Conservation (phyloP, 2,113 vertebrate species). For the Cisticola juncidis region DNA sequence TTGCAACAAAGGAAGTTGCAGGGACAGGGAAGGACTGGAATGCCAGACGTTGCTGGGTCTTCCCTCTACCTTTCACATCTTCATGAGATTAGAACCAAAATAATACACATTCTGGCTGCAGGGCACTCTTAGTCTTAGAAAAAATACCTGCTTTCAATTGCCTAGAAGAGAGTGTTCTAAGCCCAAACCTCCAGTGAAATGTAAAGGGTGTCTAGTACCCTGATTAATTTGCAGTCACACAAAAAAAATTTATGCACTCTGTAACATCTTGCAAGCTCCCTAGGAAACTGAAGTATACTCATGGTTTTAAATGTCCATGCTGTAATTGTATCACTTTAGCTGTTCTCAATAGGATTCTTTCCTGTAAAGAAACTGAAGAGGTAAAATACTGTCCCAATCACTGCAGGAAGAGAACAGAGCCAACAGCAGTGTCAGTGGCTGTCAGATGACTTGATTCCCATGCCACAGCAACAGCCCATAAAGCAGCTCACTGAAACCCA, state of each 20-base stretch:
- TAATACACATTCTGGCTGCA: background rate
- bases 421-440: background rate
- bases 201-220: background rate
- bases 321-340: background rate
- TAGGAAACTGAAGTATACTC: background rate
- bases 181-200: background rate
- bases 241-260: fast-evolving
- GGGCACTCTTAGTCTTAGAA: background rate
- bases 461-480: background rate
- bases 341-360: slow-evolving; percentile 1
- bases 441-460: background rate
- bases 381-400: background rate
- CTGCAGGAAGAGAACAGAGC: background rate
- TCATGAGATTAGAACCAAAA: background rate
- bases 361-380: background rate
- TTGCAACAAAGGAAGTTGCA: background rate
- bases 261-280: background rate
- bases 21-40: background rate
- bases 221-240: background rate
- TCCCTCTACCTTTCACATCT: background rate
- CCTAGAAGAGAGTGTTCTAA: background rate
- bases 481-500: background rate
- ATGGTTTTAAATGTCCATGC: background rate
- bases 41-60: background rate
- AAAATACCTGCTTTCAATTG: background rate